A percentile compares a stretch with the other conserved stretches of the same genome.
Conservation (phyloP, 2,797 vertebrate genomes). For the Loriculus beryllinus region DNA sequence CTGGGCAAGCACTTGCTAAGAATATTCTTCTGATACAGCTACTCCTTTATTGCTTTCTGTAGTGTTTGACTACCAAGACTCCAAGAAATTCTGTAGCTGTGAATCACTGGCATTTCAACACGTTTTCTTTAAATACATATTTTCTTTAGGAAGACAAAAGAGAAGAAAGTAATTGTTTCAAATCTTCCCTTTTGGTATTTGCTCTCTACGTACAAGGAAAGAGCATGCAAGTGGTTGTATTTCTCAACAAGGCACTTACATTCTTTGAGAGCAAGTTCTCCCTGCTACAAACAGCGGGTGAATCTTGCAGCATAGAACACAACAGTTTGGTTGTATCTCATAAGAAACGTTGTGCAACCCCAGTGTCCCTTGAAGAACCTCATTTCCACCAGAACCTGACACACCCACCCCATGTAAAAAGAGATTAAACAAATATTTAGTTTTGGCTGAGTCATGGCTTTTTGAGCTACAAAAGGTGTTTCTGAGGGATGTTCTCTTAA, state of each 20-base stretch:
- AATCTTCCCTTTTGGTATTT: neutral
- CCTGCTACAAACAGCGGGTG: neutral
- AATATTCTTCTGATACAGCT: neutral
- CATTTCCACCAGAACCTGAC: neutral
- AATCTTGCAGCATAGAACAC: neutral
- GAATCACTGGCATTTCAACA: neutral
- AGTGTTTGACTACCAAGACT: neutral
- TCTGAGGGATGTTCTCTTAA: neutral
- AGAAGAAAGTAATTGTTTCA: neutral
- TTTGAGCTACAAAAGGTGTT: neutral
- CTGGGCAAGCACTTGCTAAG: neutral
- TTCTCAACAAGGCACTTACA: neutral
- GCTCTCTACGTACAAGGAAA: neutral
- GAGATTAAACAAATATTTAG: conserved; percentile 48
- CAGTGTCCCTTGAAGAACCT: conserved; percentile 3
- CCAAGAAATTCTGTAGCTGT: neutral
- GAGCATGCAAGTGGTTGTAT: neutral
- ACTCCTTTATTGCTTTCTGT: neutral
- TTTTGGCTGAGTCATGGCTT: neutral
- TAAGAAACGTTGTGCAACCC: neutral
- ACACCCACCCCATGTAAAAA: neutral
- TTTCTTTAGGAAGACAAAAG: neutral
- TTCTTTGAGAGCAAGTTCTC: conserved; percentile 1
- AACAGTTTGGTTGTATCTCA: neutral
- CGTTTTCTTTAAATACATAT: neutral